These are phyloP conservation scores for Pygoscelis adeliae DNA, from an alignment of 2,113 vertebrate species.

Conservation along the genomic window DNA sequence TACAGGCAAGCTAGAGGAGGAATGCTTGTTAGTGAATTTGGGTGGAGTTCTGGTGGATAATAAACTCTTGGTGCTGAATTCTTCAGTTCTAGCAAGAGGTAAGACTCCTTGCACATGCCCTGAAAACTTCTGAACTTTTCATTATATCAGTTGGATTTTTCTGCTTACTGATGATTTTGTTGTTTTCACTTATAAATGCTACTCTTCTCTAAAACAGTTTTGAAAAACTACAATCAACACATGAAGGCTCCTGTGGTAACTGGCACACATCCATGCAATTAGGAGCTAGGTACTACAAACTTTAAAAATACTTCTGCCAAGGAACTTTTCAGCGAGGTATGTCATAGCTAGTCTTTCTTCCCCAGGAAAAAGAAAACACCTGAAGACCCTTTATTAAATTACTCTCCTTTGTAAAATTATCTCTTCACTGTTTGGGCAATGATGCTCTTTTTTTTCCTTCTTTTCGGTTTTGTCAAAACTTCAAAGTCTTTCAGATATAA, in stretches of 20 bases:
- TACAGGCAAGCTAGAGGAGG: neutral
- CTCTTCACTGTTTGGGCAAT: neutral
- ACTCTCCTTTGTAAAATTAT: neutral
- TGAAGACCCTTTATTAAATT: neutral
- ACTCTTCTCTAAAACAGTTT: neutral
- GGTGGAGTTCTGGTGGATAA: neutral
- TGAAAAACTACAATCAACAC: neutral
- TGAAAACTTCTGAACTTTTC: neutral
- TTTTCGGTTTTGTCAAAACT: neutral
- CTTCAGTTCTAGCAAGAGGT: neutral
- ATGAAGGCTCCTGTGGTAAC: neutral
- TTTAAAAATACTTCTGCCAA: neutral
- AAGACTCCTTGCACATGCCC: neutral
- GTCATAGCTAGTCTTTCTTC: neutral
- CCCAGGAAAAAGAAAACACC: neutral
- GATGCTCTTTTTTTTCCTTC: neutral
- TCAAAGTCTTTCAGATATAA: neutral
- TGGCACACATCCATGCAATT: neutral
- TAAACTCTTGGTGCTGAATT: neutral
- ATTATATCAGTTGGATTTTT: neutral
- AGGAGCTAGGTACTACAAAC: neutral
- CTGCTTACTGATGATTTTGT: neutral
- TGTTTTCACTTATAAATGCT: neutral
- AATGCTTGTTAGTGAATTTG: neutral
- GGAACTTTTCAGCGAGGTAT: neutral